Base-by-base conservation (phyloP, 2,113 vertebrate species). In the Australoheros scitulus region DNA sequence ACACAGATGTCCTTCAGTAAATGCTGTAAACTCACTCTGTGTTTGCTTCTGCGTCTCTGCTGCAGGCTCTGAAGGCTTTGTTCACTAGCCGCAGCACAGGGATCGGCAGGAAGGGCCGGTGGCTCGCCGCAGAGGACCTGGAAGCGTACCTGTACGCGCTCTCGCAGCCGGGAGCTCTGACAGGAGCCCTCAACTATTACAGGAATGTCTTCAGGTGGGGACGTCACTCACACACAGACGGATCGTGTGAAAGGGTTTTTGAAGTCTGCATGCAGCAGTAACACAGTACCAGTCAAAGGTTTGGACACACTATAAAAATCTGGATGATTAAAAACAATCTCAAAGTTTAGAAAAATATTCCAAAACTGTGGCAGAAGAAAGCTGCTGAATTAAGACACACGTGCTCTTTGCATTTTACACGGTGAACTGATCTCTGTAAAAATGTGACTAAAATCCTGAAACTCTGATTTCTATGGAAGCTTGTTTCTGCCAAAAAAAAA, bases 71-170 rank as follows among this genome's bases (percentile, higher is more conserved):
- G 88, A 99, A 97, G 94, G 95, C 94, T 82, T 94, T 99, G 86
- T 99, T 99, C 93, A 98, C 97, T 77, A 98, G 98, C 92, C 96
- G 96, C 26, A 96, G 92, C 82, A 98, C 97, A 76, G 97, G 97
- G 82, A 97, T 98, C 56, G 96, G 97, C 61, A 95, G 94, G 80
- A 98, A 97, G 94, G 97, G 97, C 34, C 96, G 96, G 15, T 96
- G 92, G 93, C 95, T 99, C 80, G 97, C 97, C 57, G 89, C 95
- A 24, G 98, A 99, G 87, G 98, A 99, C 84, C 90, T 99, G 76
- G 98, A 99, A 94, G 97, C 98, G 65, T 99, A 99, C 77, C 89
- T 99, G 81, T 99, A 99, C 47, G 94, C 97, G 47, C 97, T 99
- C 81, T 99, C 98, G 55, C 98, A 99, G 93, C 98, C 98, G 0